Evolutionary conservation across 2,113 vertebrate species (phyloP).

Genomic region (Edolisoma coerulescens): DNA sequence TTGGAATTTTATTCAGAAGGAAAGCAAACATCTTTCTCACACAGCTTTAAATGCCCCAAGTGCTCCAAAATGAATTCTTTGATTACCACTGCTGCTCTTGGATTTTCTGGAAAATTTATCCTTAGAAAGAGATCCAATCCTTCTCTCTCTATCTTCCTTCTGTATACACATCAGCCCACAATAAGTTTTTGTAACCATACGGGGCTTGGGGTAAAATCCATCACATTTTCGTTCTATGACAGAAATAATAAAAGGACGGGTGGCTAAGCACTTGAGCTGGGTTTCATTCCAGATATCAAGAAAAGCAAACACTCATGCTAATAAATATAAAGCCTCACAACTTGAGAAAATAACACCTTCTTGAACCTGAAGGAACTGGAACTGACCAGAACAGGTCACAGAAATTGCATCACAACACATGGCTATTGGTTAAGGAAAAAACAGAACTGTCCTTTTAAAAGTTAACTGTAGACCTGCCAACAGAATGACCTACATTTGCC

Average conservation of each 20-base stretch:
- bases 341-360: not conserved
- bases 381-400: not conserved
- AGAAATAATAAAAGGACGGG: not conserved
- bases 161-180: not conserved
- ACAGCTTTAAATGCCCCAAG: not conserved
- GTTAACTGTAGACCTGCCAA: not conserved
- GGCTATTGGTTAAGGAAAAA: not conserved
- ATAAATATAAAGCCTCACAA: not conserved
- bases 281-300: not conserved
- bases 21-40: not conserved
- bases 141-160: not conserved
- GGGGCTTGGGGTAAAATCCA: not conserved
- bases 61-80: not conserved
- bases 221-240: not conserved
- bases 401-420: not conserved
- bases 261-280: not conserved
- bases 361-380: not conserved
- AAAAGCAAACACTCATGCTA: not conserved
- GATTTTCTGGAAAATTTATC: not conserved
- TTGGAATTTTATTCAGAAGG: not conserved
- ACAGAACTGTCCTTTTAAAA: not conserved
- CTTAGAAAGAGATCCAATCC: not conserved
- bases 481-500: not conserved
- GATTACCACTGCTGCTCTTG: not conserved
- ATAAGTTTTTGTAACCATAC: not conserved